These are phyloP conservation scores for Erythrolamprus reginae DNA, from an alignment of 2,113 vertebrate species.

Conservation along the genomic window DNA sequence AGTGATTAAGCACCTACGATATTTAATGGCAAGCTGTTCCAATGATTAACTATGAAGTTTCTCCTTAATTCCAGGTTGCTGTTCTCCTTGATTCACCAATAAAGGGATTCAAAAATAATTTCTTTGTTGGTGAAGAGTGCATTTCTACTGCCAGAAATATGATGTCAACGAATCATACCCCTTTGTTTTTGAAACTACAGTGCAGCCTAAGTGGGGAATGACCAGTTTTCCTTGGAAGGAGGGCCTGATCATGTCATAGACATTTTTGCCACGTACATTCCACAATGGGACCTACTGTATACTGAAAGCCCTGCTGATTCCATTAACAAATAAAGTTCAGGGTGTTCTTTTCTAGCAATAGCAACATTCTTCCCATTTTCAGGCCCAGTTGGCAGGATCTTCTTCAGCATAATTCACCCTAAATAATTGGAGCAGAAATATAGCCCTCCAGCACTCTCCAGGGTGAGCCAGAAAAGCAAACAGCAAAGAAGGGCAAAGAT, in stretches of 20 bases:
- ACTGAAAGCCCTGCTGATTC: background rate
- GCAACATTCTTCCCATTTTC: background rate
- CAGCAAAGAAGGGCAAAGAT: constrained; percentile 18
- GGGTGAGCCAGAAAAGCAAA: constrained; percentile 29
- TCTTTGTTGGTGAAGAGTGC: background rate
- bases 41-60: too few species aligned
- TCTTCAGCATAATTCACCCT: constrained; percentile 25
- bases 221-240: background rate
- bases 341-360: accelerated
- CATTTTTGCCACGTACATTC: background rate
- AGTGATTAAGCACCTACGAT: too few species aligned
- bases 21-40: too few species aligned
- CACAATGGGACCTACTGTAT: background rate
- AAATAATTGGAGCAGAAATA: constrained; percentile 54
- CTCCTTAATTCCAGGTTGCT: too few species aligned
- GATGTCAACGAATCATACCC: background rate
- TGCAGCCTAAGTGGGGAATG: background rate
- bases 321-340: background rate
- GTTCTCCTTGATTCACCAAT: too few species aligned
- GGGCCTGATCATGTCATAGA: background rate
- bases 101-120: background rate
- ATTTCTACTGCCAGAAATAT: background rate
- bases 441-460: constrained; percentile 24
- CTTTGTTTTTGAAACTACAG: background rate
- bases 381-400: constrained; percentile 20